These are phyloP conservation scores for Megastigmus dorsalis DNA, from an alignment of 2,888 invertebrate genomes.

Conservation along the genomic window DNA sequence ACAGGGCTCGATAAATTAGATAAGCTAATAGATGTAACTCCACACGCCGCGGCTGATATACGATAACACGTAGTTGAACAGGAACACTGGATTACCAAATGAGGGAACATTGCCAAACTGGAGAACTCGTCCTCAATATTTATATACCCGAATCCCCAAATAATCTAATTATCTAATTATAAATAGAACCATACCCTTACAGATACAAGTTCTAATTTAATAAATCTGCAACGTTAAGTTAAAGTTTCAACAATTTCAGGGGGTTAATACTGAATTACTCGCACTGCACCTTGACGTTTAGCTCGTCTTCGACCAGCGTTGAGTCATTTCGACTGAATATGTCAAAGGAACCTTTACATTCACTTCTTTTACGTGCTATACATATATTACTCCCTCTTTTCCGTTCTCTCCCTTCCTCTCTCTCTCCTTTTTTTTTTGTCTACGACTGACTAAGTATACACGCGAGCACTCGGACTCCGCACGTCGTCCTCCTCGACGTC, in stretches of 20 bases:
- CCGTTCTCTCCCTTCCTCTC: no score
- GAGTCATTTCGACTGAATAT: background rate
- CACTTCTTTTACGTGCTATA: background rate
- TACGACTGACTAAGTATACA: slow-evolving; percentile 10
- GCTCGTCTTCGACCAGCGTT: background rate
- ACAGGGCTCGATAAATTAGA: slow-evolving; percentile 19
- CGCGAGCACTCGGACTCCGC: background rate
- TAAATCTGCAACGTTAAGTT: no score
- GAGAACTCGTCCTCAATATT: background rate
- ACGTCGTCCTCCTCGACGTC: background rate
- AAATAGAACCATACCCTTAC: no score
- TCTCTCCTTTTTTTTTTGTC: background rate
- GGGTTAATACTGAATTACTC: no score
- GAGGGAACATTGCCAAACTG: slow-evolving; percentile 3
- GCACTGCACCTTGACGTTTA: no score
- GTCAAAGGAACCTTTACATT: background rate
- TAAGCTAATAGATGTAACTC: slow-evolving; percentile 25
- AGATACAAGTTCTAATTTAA: no score
- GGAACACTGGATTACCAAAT: slow-evolving; percentile 1
- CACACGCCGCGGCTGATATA: slow-evolving; percentile 5
- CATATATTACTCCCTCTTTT: background rate
- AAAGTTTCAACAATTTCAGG: no score
- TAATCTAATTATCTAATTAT: no score
- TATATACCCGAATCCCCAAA: no score
- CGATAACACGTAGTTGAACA: slow-evolving; percentile 8